Base-by-base conservation (phyloP, 2,888 invertebrate species). In the Agriotes lineatus region DNA sequence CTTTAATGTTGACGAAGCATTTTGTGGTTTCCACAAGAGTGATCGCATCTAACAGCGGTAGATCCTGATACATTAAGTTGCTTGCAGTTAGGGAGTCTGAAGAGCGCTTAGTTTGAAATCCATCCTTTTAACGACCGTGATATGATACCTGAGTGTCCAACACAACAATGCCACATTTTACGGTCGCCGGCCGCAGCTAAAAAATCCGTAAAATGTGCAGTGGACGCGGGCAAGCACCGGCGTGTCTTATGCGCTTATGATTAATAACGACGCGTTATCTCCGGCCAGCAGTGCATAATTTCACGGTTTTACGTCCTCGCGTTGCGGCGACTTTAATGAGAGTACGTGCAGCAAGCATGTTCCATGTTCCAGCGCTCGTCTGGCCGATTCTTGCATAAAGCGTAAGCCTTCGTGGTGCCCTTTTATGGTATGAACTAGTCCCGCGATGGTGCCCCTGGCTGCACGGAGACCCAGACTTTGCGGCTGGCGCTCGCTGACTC, bases 391-490 rank as follows among this genome's bases (percentile, higher is more conserved):
- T 39, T 9, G 54, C 39, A 37, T 39, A 33, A 30, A 52, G 52
- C 16, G 37, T 56, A 22, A 37, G 39, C 37, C 39, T 63, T 42
- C 42, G 56, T 54, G 54, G 63, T 42, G 30, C 39, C 65, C 65
- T 50, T 65, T 50, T 65, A 65, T 65, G 65, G 65, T 50, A 58
- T 58, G 59, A 65, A 65, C 65, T 58, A 65, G 65, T 65, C 50
- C 58, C 59, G 59, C 30, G 57, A 57, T 30, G 50, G 30, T 52
- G 64, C 59, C 63, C 33, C 54, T 45, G 64, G 69, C 42, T 52
- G 54, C 54, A 54, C 64, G n/a, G 33, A 64, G 69, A 59, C 63
- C 63, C 68, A 68, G 69, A 69, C 69, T 65, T 59, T 65, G 37
- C 30, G 59, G 52, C 64, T 64, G 69, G 64, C 58, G 69, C 54